A percentile compares a stretch with the other conserved stretches of the same genome.
Conservation (phyloP, 2,113 vertebrate species). For the Castor canadensis region DNA sequence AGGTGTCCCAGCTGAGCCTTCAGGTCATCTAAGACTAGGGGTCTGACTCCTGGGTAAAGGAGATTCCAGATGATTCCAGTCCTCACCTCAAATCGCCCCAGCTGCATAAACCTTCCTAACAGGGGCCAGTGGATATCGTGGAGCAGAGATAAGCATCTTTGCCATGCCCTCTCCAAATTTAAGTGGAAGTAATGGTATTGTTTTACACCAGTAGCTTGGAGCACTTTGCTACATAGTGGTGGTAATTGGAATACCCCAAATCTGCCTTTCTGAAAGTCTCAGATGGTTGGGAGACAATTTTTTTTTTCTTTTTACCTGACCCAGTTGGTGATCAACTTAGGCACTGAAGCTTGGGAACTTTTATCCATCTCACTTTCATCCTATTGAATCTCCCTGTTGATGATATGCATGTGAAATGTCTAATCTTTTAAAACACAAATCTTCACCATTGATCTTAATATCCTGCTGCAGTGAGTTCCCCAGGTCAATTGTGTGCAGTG, state of each 20-base stretch:
- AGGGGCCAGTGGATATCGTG: neutral
- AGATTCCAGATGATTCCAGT: neutral
- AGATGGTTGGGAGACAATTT: constrained; percentile 59
- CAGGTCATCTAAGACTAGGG: neutral
- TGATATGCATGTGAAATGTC: constrained; percentile 78
- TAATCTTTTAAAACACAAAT: constrained; percentile 81
- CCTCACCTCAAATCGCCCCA: neutral
- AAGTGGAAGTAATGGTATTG: neutral
- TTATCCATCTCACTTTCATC: constrained; percentile 77
- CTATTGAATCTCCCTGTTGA: constrained; percentile 69
- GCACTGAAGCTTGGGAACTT: constrained; percentile 73
- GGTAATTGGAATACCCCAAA: constrained; percentile 26
- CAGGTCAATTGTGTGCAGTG: constrained; percentile 77
- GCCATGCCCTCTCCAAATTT: neutral
- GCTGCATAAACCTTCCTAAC: neutral
- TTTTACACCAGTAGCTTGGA: neutral
- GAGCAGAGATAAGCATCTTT: neutral
- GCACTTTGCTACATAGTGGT: neutral
- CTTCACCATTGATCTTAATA: constrained; percentile 77
- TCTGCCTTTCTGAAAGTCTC: constrained; percentile 46
- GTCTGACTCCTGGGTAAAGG: neutral
- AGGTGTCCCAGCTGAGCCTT: neutral
- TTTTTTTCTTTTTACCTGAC: constrained; percentile 71
- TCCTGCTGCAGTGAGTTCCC: constrained; percentile 76
- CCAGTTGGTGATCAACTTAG: constrained; percentile 76